Evolutionary conservation across 2,113 vertebrate genomes (phyloP), one percentile per base, ranked within the genome.

Genomic region (Addax nasomaculatus): DNA sequence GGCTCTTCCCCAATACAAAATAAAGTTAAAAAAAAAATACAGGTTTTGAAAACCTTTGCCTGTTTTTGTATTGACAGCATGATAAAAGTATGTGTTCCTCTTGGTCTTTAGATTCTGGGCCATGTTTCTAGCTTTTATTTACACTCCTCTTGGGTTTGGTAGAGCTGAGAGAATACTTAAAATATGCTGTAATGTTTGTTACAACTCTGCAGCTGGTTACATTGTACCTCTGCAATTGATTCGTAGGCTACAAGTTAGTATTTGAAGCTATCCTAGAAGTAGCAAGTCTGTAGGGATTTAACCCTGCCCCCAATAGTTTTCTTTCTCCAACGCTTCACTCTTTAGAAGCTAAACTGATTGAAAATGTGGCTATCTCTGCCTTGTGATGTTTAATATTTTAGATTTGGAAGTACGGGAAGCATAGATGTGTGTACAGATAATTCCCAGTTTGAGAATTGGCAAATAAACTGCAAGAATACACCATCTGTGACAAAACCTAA

Each of bases 31-130:
- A 43, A 92, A 13, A 14, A 89, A 60, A 43, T 10, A 73, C 33
- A 85, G 27, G 23, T 84, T 87, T 86, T 19, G 73, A 78, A 90
- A 76, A 25, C 76, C 9, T 67, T 67, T 3, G 51, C 73, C 29
- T 81, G 19, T 47, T 67, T 97, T 51, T 83, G 1, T 84, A 15
- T 70, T 25, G 43, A 70, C n/a, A 78, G 39, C 17, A 11, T 78
- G 53, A 83, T 94, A 79, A 80, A 95, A 95, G 43, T 80, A 86
- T 97, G 83, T 36, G 55, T n/a, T 83, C n/a, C 39, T 29, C 90
- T 93, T 85, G 73, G 87, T 92, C 12, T 53, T 93, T 36, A 39
- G 79, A 83, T 85, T 79, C 67, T 92, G 89, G 70, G 49, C 51
- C 55, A 1, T 0, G 2, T 53, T 87, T 93, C 49, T 93, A 85